Conservation (phyloP, 2,113 vertebrate genomes). For the Dasyprocta punctata region DNA sequence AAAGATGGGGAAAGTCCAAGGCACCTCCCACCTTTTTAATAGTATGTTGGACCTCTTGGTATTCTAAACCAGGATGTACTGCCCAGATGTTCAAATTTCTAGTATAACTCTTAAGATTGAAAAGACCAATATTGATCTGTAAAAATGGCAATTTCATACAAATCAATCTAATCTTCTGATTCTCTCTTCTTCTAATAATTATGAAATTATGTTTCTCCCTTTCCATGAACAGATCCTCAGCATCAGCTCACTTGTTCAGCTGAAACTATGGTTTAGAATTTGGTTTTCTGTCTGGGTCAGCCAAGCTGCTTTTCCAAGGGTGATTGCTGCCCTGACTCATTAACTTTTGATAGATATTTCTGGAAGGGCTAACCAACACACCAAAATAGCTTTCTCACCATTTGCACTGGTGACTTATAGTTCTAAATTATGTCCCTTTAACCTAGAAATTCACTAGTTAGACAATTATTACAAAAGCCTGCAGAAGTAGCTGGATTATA, state of each 20-base stretch:
- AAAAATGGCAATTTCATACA: neutral
- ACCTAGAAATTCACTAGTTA: neutral
- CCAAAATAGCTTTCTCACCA: neutral
- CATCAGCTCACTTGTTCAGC: neutral
- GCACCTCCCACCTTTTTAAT: neutral
- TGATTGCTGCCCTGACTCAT: neutral
- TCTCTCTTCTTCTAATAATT: slow-evolving; percentile 20
- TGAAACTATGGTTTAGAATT: slow-evolving; percentile 16
- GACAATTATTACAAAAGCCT: slow-evolving; percentile 15
- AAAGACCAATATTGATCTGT: neutral
- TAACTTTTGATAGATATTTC: neutral
- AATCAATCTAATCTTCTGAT: neutral
- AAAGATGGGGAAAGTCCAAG: neutral
- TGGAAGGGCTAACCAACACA: neutral
- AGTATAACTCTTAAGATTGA: neutral
- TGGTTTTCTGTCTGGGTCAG: neutral
- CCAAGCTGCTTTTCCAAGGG: neutral
- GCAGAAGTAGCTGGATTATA: neutral
- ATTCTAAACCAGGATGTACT: neutral
- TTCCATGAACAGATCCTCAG: neutral
- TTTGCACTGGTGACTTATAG: neutral
- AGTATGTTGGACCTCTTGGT: neutral
- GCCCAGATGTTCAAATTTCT: neutral
- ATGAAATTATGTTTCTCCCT: slow-evolving; percentile 21
- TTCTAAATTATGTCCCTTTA: neutral